Percentiles rank a stretch among this genome's conserved stretches.
Conservation (phyloP, 2,113 vertebrate species). For the Poicephalus meyeri region DNA sequence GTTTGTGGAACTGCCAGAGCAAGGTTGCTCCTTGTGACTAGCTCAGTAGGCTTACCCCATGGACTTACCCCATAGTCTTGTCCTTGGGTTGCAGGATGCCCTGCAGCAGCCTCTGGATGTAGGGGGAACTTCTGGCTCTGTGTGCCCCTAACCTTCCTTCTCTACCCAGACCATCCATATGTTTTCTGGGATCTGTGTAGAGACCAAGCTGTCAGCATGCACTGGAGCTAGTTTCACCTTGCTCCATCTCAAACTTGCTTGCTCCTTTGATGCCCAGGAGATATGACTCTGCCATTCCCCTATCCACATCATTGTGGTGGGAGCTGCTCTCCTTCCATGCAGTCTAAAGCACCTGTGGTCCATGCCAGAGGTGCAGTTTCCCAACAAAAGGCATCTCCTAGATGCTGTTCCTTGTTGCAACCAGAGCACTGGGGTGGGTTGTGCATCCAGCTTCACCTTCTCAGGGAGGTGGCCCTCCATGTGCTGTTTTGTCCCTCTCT, state of each 20-base stretch:
- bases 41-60: neutral
- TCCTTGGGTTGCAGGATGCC: neutral
- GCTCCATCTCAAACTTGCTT: neutral
- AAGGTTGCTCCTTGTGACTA: neutral
- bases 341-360: accelerated
- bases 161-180: neutral
- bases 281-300: neutral
- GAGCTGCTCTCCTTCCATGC: neutral
- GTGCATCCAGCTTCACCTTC: neutral
- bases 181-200: neutral
- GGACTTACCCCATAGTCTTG: neutral
- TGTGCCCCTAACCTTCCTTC: neutral
- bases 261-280: neutral
- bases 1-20: neutral
- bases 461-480: neutral
- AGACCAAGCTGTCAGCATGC: neutral
- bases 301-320: accelerated
- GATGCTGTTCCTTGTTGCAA: neutral
- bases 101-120: neutral
- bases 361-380: neutral
- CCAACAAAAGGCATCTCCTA: neutral
- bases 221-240: neutral
- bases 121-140: neutral
- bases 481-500: neutral
- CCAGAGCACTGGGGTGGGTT: accelerated